These are phyloP conservation scores for Melanargia galathea DNA, from an alignment of 2,888 invertebrate genomes.

Conservation along the genomic window DNA sequence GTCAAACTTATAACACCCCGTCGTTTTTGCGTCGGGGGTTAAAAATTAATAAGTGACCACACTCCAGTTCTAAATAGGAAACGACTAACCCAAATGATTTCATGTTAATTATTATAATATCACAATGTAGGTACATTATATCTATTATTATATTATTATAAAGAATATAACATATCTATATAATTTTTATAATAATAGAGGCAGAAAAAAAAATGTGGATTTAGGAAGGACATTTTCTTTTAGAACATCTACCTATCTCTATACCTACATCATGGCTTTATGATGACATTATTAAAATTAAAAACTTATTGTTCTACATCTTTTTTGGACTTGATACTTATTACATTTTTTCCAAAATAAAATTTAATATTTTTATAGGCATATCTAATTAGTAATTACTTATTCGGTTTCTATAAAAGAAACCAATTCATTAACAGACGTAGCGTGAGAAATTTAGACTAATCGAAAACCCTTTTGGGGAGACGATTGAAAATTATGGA, in stretches of 20 bases:
- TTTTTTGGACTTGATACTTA: background rate
- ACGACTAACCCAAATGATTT: background rate
- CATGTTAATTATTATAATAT: background rate
- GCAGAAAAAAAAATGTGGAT: too few species aligned
- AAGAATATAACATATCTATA: too few species aligned
- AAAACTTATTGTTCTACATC: background rate
- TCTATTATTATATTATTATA: background rate
- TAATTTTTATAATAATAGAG: too few species aligned
- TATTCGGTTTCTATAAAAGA: background rate
- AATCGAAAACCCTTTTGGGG: background rate
- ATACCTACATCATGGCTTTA: too few species aligned
- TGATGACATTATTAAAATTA: background rate
- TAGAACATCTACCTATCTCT: too few species aligned
- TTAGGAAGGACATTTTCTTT: too few species aligned
- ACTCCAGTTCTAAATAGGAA: background rate
- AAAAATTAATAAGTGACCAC: constrained; percentile 1
- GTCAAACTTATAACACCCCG: too few species aligned
- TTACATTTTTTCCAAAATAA: background rate
- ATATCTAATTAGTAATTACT: background rate
- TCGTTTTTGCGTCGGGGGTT: too few species aligned
- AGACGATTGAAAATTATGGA: background rate
- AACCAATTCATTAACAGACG: constrained; percentile 1
- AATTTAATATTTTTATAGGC: constrained; percentile 8
- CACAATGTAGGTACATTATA: background rate
- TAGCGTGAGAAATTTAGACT: constrained; percentile 2